Percentiles rank a stretch among this genome's conserved stretches.
Conservation (phyloP, 2,113 vertebrate species). For the Cephalopholis sonnerati region DNA sequence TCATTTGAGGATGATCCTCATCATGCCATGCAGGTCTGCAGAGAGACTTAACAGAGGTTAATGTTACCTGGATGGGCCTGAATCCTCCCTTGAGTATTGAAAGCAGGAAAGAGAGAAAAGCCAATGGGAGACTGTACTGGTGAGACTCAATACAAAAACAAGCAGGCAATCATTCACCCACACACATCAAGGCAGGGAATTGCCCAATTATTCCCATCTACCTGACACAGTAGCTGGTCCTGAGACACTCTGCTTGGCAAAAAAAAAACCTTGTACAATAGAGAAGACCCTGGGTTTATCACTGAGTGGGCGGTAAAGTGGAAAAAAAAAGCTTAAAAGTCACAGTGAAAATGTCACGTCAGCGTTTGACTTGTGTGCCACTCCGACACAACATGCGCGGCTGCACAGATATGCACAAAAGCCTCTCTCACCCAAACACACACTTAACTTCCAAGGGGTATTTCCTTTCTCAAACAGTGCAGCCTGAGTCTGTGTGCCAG, state of each 20-base stretch:
- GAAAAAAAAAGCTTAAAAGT: constrained; percentile 16
- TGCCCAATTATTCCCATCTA: constrained; percentile 18
- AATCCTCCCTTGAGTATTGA: constrained; percentile 99
- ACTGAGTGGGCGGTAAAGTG: neutral
- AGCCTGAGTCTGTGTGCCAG: constrained; percentile 23
- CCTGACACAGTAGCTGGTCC: constrained; percentile 12
- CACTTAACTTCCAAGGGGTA: neutral
- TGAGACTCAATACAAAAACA: constrained; percentile 66
- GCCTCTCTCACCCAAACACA: constrained; percentile 16
- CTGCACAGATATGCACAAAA: neutral
- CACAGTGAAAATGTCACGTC: constrained; percentile 24
- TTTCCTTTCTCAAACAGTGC: constrained; percentile 13
- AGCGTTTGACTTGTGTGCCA: constrained; percentile 7
- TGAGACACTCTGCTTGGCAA: neutral
- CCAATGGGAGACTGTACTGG: constrained; percentile 92
- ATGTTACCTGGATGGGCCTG: constrained; percentile 92
- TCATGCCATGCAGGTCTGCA: constrained; percentile 84
- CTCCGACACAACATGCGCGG: neutral
- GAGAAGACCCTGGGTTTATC: constrained; percentile 15
- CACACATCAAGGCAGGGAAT: constrained; percentile 47
- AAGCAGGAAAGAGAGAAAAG: constrained; percentile 98
- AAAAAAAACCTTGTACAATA: neutral
- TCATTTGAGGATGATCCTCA: constrained; percentile 52
- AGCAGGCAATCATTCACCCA: constrained; percentile 31
- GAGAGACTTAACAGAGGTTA: constrained; percentile 60